Evolutionary conservation across 2,113 vertebrate genomes (phyloP), one percentile per base, ranked within the genome.

Genomic region (Uria lomvia): DNA sequence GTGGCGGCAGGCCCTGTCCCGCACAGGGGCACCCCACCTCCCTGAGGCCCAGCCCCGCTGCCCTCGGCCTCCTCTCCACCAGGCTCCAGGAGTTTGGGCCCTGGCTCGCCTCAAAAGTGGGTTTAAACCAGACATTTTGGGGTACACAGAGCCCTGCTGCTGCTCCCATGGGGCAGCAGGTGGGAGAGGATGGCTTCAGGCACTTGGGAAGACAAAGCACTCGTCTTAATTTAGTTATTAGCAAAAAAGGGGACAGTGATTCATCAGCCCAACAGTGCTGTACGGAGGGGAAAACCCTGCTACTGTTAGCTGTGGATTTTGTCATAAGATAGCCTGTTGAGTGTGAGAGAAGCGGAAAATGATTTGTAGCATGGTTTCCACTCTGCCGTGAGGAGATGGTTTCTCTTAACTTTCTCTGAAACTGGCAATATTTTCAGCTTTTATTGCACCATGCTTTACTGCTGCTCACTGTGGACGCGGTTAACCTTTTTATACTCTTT

Each of bases 131-230:
- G 8, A 34, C 3, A 1, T 2, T 12, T 22, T 2, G 16, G 14
- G 38, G 30, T 11, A 17, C 15, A 0, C 4, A 4, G 59, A 8
- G 63, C 23, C 29, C 1, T 8, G 4, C 32, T 20, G 17, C 15
- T 1, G 2, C 40, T 50, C 5, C 15, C 1, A 0, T 3, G 27
- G n/a, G 40, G n/a, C 12, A 38, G 20, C 20, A 9, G 4, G 32
- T 12, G 36, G 72, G 34, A 36, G 34, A 10, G 53, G 19, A 21
- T 9, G 32, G 29, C 59, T 15, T 27, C 5, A 1, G 18, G 40
- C 2, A 0, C 1, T 9, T 2, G 1, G 26, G 15, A 13, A 1
- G 21, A 26, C 26, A 40, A 26, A 55, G 24, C 30, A 3, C 5
- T 12, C 2, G 0, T 12, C 38, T 53, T 5, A 6, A 4, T 26